A percentile compares a stretch with the other conserved stretches of the same genome.
phyloP scores from a whole-genome alignment of 2,797 vertebrate species.

The Helicolenus hilgendorfi region DNA sequence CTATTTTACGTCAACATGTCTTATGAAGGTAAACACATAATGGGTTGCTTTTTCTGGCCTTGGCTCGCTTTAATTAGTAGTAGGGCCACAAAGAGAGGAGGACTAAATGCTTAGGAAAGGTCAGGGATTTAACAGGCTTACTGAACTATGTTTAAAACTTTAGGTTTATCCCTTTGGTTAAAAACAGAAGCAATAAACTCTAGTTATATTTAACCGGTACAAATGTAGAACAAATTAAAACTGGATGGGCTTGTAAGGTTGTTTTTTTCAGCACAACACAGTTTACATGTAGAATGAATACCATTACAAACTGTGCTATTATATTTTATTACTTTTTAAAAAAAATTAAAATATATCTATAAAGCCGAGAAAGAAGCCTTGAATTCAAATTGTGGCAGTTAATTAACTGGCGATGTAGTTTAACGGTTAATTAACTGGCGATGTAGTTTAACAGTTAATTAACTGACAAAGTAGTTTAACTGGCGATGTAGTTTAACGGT shows the following conservation, averaged over 20 bases:
- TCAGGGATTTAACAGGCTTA: constrained; percentile 77
- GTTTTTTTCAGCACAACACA: not conserved
- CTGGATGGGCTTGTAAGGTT: not conserved
- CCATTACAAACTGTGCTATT: not conserved
- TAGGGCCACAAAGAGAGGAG: constrained; percentile 5
- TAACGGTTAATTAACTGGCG: accelerated
- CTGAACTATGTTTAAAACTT: constrained; percentile 79
- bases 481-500: too few species aligned
- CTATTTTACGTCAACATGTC: not conserved
- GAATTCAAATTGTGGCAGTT: not conserved
- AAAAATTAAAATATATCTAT: not conserved
- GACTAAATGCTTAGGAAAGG: constrained; percentile 37
- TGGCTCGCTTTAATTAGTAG: not conserved
- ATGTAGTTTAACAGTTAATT: too few species aligned
- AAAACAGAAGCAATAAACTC: constrained; percentile 50
- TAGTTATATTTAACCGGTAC: constrained; percentile 39
- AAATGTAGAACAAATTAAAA: constrained; percentile 28
- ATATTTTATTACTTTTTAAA: not conserved
- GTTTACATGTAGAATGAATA: not conserved
- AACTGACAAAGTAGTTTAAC: accelerated
- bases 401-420: accelerated
- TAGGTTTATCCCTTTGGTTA: constrained; percentile 39
- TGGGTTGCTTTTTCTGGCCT: not conserved
- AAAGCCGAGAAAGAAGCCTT: accelerated
- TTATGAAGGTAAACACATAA: not conserved